Base-by-base conservation (phyloP, 1,140 invertebrate species). In the Drosophila bocki region DNA sequence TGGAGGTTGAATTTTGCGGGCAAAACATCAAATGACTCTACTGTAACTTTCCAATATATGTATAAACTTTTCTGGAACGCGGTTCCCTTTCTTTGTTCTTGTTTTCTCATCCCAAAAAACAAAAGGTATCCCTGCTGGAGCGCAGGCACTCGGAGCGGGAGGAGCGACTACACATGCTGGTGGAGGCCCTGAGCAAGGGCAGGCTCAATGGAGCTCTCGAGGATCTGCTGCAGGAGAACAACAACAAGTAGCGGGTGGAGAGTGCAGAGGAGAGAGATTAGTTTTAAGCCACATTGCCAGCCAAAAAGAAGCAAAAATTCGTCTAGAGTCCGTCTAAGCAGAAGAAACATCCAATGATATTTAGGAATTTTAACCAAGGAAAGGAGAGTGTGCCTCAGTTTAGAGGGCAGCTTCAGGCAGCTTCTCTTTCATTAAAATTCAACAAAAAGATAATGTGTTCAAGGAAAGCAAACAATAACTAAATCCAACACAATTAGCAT, bases 171-270 rank as follows among this genome's bases (percentile, higher is more conserved):
- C 92, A 93, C 29, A 91, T 93, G 81, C 78, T 93, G n/a, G 91
- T 93, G 13, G 92, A 93, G 62, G 92, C 91, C 17, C 75, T 93
- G 3, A 93, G 92, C 70, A 93, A 93, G 56, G 92, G 92, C 17
- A 74, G 92, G 13, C 65, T 93, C 4, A 92, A 91, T 35, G 92
- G 92, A 5, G 91, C 91, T 0, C 76, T 93, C 22, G 91, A 92
- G 54, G 91, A 91, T 51, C 60, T 92, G 29, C 6, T 93, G 68
- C 81, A 78, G 57, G 90, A 93, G 44, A 92, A 91, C 68, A 91
- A 91, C 64, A 92, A 92, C 57, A 90, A 90, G 47, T 90, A 85
- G 56, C 12, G 12, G 2, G 12, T 3, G 19, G 11, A 22, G 44
- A 22, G 12, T 11, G n/a, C 22, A 12, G 13, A 42, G 4, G 5